A percentile compares a stretch with the other conserved stretches of the same genome.
Conservation (phyloP, 30 jellyfish, hydroid and myxozoan species). For the Catostylus mosaicus region DNA sequence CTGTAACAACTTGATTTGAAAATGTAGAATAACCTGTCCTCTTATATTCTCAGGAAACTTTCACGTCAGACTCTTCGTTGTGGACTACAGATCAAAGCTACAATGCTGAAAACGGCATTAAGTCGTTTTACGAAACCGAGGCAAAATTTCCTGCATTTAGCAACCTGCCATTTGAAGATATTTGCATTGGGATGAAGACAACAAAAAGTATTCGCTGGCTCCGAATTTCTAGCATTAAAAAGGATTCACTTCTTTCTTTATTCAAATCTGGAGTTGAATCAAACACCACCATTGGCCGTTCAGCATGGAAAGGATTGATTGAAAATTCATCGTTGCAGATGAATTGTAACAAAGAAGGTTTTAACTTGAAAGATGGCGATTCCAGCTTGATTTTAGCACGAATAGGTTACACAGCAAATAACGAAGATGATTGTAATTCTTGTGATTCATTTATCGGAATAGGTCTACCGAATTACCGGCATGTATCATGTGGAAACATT, state of each 20-base stretch:
- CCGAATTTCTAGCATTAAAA: background rate
- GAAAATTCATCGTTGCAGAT: background rate
- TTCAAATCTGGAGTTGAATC: background rate
- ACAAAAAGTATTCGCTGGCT: constrained; percentile 6
- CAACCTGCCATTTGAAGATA: background rate
- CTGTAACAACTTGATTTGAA: no score
- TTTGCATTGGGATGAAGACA: constrained; percentile 20
- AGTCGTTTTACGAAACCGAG: constrained; percentile 15
- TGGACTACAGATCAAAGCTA: constrained; percentile 17
- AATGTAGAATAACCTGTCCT: no score
- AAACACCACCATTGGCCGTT: background rate
- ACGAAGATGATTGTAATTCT: constrained; percentile 3
- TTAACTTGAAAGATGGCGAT: background rate
- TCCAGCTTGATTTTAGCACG: background rate
- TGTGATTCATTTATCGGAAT: constrained; percentile 21
- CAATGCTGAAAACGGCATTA: constrained; percentile 10
- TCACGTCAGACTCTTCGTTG: background rate
- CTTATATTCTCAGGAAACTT: background rate
- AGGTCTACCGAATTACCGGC: background rate
- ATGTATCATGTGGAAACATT: constrained; percentile 22
- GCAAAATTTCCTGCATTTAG: constrained; percentile 41
- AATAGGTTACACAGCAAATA: constrained; percentile 6
- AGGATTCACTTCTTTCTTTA: constrained; percentile 5
- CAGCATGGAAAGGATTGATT: constrained; percentile 10
- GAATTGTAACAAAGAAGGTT: constrained; percentile 11